Evolutionary conservation across 2,888 invertebrate genomes (phyloP), one percentile per base, ranked within the genome.

Genomic region (Drosophila austrosaltans): DNA sequence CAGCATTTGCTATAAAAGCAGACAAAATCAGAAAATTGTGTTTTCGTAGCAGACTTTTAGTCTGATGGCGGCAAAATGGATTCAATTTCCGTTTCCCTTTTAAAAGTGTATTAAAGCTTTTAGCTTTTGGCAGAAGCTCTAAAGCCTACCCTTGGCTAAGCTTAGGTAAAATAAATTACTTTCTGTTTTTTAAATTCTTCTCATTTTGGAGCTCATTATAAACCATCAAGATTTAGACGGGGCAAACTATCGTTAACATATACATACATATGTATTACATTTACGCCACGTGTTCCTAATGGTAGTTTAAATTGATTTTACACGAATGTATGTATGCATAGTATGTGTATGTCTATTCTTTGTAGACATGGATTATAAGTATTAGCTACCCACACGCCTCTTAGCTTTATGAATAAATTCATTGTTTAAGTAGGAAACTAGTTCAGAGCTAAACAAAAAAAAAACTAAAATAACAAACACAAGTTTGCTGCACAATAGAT

Each of bases 1-100:
- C 57, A 53, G 89, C 88, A 89, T 22, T 66, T 75, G 89, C 83
- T 86, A 56, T 56, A 85, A 80, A 44, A 79, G 81, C 89, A 89
- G 66, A 62, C 53, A 57, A 20, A 36, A 40, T 20, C n/a, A 0
- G 0, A 8, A 42, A 61, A 32, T 10, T 30, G 1, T 1, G 3
- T 44, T 48, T 53, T 25, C 54, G 40, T 66, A 66, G 82, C 76
- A 61, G 79, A 77, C 66, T 78, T 66, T 72, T 53, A 16, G 70
- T 77, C 60, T 4, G n/a, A 0, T 3, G 6, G 2, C 3, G 0
- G 0, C 0, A 7, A 57, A 48, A 63, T 58, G 2, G 44, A 5
- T 12, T 0, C 6, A 0, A 30, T 16, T 59, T 75, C 65, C 69
- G 59, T 60, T 84, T 89, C 79, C 87, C 70, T n/a, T 63, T 20